Evolutionary conservation across 1,140 invertebrate species (phyloP), one percentile per base, ranked within the genome.

Genomic region (Drosophila subobscura): DNA sequence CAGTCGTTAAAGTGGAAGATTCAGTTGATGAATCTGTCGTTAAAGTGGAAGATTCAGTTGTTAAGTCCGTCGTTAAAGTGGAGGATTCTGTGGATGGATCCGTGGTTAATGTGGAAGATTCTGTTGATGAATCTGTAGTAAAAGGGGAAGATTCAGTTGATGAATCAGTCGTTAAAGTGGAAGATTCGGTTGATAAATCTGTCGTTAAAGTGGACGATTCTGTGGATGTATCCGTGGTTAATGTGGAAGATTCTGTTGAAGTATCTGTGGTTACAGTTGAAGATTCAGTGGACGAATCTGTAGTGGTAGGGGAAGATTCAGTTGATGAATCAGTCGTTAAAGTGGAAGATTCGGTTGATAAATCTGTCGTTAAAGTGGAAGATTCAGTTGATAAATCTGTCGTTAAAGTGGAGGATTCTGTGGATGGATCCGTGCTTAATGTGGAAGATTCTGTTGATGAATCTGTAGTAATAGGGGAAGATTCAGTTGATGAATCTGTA

Each of bases 401-500:
- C 4, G 60, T 51, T 0, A 25, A 8, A 16, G 20, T 0, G 12
- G 45, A 47, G 49, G 57, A 51, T 2, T 60, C 45, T 1, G 27
- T 54, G 2, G 59, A 46, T 5, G 25, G 16, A 29, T 57, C 61
- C 27, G 57, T 61, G 5, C 27, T 40, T 16, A 46, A 41, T 25
- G 55, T 59, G 4, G 20, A 46, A 33, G 42, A 25, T 10, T 25
- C 16, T 2, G 29, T 23, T 14, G 68, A 25, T 6, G 47, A 51
- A 7, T 60, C 47, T 16, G 45, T 42, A 1, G 27, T 29, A 7
- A 29, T 2, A 4, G 47, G 44, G 2, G 53, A 45, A 14, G 22
- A 14, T 22, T 44, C 53, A 3, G 14, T 45, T 2, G 54, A 46
- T 2, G 44, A 47, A 27, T 58, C 23, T 7, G 56, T 49, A 5